Conservation (phyloP, 2,113 vertebrate genomes). For the Macrotus californicus region DNA sequence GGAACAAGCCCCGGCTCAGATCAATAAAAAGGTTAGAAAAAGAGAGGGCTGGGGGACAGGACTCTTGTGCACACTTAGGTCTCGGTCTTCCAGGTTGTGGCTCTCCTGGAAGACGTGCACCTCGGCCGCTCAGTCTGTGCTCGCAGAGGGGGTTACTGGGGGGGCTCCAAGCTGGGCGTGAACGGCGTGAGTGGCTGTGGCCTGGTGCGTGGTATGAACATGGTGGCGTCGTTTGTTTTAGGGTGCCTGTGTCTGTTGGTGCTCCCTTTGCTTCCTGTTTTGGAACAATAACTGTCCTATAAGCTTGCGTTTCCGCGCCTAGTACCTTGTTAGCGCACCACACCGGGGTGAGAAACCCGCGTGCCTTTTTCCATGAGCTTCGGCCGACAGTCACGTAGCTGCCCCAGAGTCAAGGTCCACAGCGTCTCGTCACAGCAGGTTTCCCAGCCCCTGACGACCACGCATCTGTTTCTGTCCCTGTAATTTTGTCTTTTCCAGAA, state of each 20-base stretch:
- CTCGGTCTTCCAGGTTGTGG: not conserved
- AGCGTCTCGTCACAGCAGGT: rapidly evolving
- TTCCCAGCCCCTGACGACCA: no score
- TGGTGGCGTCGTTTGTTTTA: rapidly evolving
- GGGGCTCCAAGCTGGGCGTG: not conserved
- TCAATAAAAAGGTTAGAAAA: not conserved
- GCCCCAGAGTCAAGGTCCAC: not conserved
- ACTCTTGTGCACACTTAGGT: no score
- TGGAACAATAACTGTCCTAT: not conserved
- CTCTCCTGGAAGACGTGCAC: not conserved
- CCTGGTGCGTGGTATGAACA: rapidly evolving
- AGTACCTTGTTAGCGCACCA: not conserved
- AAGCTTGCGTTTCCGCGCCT: not conserved
- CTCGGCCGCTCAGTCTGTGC: not conserved
- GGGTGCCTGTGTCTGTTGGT: not conserved
- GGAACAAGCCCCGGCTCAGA: not conserved
- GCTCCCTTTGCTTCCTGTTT: not conserved
- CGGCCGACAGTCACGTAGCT: not conserved
- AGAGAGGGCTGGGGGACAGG: not conserved
- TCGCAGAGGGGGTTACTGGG: not conserved
- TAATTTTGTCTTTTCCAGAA: not conserved
- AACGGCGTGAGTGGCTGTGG: not conserved
- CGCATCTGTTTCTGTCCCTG: no score
- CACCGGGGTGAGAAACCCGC: not conserved
- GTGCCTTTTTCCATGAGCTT: not conserved